Evolutionary conservation across 2,113 vertebrate genomes (phyloP).

Genomic region (Aegithalos caudatus): DNA sequence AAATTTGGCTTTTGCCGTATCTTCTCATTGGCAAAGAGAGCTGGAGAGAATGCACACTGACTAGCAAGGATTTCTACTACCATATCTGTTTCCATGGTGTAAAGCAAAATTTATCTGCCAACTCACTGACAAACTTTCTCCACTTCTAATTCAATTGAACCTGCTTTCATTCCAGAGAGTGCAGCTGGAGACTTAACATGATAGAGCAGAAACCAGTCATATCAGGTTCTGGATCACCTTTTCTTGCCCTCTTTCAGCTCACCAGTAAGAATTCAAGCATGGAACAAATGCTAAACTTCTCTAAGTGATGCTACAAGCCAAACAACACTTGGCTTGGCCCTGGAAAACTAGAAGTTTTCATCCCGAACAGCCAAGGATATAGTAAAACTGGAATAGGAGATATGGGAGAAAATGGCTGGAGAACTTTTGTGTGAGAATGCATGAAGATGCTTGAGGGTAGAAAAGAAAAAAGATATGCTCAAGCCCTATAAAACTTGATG

Average conservation of each 20-base stretch:
- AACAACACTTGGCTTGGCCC: not conserved
- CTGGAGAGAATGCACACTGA: not conserved
- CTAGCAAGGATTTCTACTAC: not conserved
- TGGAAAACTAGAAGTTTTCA: not conserved
- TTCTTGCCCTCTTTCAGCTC: slow-evolving; percentile 12
- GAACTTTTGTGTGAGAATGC: not conserved
- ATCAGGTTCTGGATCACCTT: slow-evolving; percentile 47
- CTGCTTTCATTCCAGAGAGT: not conserved
- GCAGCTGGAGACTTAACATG: slow-evolving; percentile 22
- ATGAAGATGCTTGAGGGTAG: not conserved
- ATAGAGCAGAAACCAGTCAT: not conserved
- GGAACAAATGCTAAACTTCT: not conserved
- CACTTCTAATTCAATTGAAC: slow-evolving; percentile 11
- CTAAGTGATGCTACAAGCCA: not conserved
- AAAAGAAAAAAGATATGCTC: not conserved
- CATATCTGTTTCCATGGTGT: slow-evolving; percentile 12
- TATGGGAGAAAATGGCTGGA: not conserved
- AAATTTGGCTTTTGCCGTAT: not conserved
- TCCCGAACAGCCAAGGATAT: not conserved
- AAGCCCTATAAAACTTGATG: not conserved
- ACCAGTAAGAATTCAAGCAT: not conserved
- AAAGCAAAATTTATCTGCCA: slow-evolving; percentile 39
- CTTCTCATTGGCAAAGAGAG: not conserved
- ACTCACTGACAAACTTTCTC: slow-evolving; percentile 28
- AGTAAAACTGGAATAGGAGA: not conserved